phyloP scores from a whole-genome alignment of 1,140 invertebrate species.

The Drosophila navojoa region DNA sequence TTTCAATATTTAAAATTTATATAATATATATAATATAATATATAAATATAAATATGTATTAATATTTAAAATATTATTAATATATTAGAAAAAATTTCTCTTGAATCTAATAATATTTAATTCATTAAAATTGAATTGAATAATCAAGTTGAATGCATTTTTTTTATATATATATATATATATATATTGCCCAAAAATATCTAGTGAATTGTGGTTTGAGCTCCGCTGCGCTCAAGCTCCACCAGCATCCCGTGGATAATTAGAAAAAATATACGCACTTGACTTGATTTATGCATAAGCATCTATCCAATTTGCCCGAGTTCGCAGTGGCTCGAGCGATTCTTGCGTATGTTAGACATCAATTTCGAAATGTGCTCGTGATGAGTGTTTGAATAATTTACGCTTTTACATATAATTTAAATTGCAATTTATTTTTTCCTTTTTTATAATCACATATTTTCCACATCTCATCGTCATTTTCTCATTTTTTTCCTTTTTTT shows the following conservation, averaged over 20 bases:
- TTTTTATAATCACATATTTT: conserved; percentile 21
- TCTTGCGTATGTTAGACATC: conserved; percentile 1
- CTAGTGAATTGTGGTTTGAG: background rate
- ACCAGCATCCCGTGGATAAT: background rate
- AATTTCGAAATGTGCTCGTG: conserved; percentile 7
- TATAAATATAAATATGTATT: too few relatives aligned
- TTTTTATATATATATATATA: too few relatives aligned
- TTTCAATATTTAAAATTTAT: too few relatives aligned
- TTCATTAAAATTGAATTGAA: too few relatives aligned
- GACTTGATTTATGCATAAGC: conserved; percentile 11
- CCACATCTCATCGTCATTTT: too few relatives aligned
- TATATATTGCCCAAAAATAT: too few relatives aligned
- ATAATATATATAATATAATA: too few relatives aligned
- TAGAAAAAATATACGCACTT: background rate
- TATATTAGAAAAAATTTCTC: too few relatives aligned
- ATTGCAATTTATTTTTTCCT: conserved; percentile 39
- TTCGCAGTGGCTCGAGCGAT: background rate
- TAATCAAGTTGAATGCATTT: too few relatives aligned
- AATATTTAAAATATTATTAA: too few relatives aligned
- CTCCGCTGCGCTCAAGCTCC: too few relatives aligned
- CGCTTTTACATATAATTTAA: conserved; percentile 43
- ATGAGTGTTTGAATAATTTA: conserved; percentile 46
- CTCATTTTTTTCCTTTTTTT: conserved; percentile 10
- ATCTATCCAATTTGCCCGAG: background rate
- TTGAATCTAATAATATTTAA: too few relatives aligned